Evolutionary conservation across 2,888 invertebrate genomes (phyloP).

Genomic region (Theretra japonica): DNA sequence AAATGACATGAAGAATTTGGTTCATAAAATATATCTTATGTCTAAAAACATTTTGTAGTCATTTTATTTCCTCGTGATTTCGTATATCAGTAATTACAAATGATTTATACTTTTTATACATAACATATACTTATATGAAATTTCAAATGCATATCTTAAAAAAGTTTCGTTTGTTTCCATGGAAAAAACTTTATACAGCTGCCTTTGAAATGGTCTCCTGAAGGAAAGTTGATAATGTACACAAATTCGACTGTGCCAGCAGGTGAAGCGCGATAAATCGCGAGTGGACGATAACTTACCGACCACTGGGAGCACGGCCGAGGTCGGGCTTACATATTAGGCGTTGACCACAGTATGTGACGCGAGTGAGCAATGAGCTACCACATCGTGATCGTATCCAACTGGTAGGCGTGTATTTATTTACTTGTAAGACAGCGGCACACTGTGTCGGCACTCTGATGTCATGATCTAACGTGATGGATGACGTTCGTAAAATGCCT

Average conservation of each 20-base stretch:
- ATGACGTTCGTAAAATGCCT: constrained; percentile 21
- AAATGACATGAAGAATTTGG: too few relatives aligned
- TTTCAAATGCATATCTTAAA: too few relatives aligned
- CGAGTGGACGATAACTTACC: constrained; percentile 10
- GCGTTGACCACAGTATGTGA: constrained; percentile 69
- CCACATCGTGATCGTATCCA: constrained; percentile 36
- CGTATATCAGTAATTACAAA: too few relatives aligned
- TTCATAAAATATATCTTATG: too few relatives aligned
- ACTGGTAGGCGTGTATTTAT: constrained; percentile 22
- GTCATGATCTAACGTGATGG: constrained; percentile 25
- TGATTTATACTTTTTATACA: too few relatives aligned
- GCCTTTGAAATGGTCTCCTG: too few relatives aligned
- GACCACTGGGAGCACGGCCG: constrained; percentile 43
- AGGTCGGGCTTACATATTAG: constrained; percentile 77
- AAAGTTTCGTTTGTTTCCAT: too few relatives aligned
- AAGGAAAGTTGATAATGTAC: background rate
- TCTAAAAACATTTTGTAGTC: too few relatives aligned
- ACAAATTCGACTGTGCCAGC: background rate
- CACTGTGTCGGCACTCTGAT: constrained; percentile 24
- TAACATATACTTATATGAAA: too few relatives aligned
- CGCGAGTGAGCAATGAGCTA: constrained; percentile 64
- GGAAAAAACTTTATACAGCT: too few relatives aligned
- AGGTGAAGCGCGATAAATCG: background rate
- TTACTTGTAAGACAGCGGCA: background rate
- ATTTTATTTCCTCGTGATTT: too few relatives aligned